Conservation (phyloP, 1,140 invertebrate genomes). For the Sinonovacula constricta region DNA sequence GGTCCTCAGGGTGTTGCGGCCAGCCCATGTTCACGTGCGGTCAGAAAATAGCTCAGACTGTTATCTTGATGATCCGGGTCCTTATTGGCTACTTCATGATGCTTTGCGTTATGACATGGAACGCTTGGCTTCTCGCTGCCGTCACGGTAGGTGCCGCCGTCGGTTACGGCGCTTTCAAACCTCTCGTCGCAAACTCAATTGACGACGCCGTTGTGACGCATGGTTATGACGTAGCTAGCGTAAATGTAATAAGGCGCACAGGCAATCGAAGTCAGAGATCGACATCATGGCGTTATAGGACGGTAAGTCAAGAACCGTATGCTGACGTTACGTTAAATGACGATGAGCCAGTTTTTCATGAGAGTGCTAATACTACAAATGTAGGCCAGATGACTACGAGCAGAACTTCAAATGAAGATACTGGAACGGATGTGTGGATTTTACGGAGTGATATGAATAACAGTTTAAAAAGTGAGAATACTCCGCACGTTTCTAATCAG, state of each 20-base stretch:
- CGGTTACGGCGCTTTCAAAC: slow-evolving; percentile 45
- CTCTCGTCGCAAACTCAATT: slow-evolving; percentile 28
- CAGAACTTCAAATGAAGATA: too few species aligned
- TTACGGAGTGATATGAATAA: too few species aligned
- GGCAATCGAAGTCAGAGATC: slow-evolving; percentile 31
- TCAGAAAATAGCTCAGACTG: slow-evolving; percentile 30
- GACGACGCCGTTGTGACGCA: slow-evolving; percentile 23
- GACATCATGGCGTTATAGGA: slow-evolving; percentile 35
- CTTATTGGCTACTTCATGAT: slow-evolving; percentile 49
- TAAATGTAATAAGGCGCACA: neutral
- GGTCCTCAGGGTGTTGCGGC: slow-evolving; percentile 24
- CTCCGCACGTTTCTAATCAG: too few species aligned
- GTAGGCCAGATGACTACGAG: too few species aligned
- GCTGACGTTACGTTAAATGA: neutral
- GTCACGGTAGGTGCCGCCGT: slow-evolving; percentile 32
- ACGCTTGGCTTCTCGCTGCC: slow-evolving; percentile 52
- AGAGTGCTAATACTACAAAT: too few species aligned
- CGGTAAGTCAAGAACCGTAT: neutral
- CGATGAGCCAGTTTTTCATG: neutral
- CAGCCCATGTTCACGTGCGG: slow-evolving; percentile 14
- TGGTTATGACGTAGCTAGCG: slow-evolving; percentile 12
- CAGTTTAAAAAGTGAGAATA: too few species aligned
- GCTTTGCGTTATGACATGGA: slow-evolving; percentile 57
- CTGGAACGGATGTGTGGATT: too few species aligned
- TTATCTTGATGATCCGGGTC: slow-evolving; percentile 37